A percentile compares a stretch with the other conserved stretches of the same genome.
Conservation (phyloP, 2,113 vertebrate species). For the Entomyzon cyanotis region DNA sequence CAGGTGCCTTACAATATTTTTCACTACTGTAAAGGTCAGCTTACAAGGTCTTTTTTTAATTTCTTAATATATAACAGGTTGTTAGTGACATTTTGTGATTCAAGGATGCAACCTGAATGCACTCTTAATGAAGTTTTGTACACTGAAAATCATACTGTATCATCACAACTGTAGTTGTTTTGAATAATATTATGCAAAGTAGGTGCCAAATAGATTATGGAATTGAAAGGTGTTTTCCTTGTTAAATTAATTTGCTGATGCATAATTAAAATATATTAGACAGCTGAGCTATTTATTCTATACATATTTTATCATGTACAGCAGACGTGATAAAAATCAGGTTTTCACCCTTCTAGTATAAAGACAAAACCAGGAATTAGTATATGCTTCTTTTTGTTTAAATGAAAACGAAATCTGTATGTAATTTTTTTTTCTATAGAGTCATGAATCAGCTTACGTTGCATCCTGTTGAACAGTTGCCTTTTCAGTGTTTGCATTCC, state of each 20-base stretch:
- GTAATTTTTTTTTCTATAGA: neutral
- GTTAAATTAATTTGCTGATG: neutral
- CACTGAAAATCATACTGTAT: neutral
- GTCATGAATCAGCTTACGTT: neutral
- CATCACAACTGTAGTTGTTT: neutral
- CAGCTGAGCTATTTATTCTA: neutral
- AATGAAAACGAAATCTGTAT: neutral
- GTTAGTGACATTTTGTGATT: neutral
- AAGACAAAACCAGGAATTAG: neutral
- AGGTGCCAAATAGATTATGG: neutral
- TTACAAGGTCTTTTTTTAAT: neutral
- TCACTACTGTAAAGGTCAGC: neutral
- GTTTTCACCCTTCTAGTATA: neutral
- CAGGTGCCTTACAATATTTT: neutral
- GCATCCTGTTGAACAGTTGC: neutral
- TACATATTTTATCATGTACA: neutral
- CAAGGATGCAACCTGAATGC: neutral
- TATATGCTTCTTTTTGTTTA: neutral
- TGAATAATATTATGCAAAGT: neutral
- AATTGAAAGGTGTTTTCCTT: neutral
- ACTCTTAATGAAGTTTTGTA: neutral
- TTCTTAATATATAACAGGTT: neutral
- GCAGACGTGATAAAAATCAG: neutral
- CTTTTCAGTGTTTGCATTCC: constrained; percentile 41
- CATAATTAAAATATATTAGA: neutral